Evolutionary conservation across 2,113 vertebrate genomes (phyloP).

Genomic region (Mustela lutreola): DNA sequence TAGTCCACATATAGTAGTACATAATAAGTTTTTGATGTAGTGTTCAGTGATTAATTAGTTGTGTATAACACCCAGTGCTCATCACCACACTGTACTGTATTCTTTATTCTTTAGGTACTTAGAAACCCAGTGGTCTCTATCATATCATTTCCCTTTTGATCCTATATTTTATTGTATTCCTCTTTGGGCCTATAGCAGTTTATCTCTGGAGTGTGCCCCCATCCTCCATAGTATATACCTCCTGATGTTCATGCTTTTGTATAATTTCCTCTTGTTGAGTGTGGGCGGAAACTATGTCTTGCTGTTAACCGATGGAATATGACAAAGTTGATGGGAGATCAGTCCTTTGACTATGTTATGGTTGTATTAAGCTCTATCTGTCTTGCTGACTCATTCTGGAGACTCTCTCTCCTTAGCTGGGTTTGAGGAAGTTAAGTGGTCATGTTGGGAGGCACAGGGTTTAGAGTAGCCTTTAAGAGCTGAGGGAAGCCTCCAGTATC

Average conservation of each 20-base stretch:
- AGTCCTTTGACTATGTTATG: background rate
- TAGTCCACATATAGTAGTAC: too few relatives aligned
- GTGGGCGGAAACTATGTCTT: background rate
- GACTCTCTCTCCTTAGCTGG: background rate
- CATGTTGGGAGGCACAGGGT: background rate
- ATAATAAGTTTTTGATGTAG: too few relatives aligned
- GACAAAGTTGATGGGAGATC: background rate
- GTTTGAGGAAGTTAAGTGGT: background rate
- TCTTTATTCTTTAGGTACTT: slow-evolving; percentile 21
- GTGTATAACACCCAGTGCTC: too few relatives aligned
- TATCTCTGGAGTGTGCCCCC: background rate
- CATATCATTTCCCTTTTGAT: background rate
- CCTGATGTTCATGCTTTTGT: background rate
- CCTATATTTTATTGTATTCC: background rate
- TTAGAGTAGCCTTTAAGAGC: background rate
- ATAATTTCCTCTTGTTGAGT: background rate
- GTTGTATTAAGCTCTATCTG: background rate
- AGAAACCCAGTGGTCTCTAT: background rate
- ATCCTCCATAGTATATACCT: background rate
- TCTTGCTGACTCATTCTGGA: background rate
- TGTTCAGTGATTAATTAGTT: too few relatives aligned
- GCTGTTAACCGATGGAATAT: background rate
- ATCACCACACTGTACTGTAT: background rate
- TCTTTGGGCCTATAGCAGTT: background rate
- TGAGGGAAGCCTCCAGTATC: background rate